These are phyloP conservation scores for Leptinotarsa lineolata DNA, from an alignment of 1,140 invertebrate genomes.

Conservation along the genomic window DNA sequence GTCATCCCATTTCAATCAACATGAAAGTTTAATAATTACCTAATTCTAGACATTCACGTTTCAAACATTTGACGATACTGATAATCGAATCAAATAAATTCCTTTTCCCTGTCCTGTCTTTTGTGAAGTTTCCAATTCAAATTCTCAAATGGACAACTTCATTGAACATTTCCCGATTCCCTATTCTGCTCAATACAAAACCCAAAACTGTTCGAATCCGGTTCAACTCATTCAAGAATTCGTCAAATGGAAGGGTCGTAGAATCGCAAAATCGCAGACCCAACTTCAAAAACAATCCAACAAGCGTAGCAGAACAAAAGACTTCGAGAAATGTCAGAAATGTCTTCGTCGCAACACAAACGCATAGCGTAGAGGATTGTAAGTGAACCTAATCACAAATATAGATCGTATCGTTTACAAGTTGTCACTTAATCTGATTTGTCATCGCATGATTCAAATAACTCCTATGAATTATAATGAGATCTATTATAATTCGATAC, in stretches of 20 bases:
- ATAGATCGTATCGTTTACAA: slow-evolving; percentile 21
- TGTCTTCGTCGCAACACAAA: neutral
- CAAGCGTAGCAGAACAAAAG: neutral
- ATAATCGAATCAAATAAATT: too few species aligned
- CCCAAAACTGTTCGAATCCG: neutral
- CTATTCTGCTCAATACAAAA: neutral
- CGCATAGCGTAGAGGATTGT: neutral
- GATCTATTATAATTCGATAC: slow-evolving; percentile 18
- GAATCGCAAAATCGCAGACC: neutral
- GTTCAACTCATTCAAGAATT: neutral
- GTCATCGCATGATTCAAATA: slow-evolving; percentile 24
- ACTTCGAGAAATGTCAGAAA: neutral
- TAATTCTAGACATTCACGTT: too few species aligned
- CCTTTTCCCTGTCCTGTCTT: too few species aligned
- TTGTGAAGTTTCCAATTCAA: too few species aligned
- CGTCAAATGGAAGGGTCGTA: neutral
- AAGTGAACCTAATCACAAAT: slow-evolving; percentile 22
- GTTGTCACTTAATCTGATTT: slow-evolving; percentile 24
- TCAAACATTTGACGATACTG: too few species aligned
- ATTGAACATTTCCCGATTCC: neutral
- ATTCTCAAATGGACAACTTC: too few species aligned
- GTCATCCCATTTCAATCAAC: too few species aligned
- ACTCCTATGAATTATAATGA: slow-evolving; percentile 22
- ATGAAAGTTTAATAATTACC: too few species aligned
- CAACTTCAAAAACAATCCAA: neutral